These are phyloP conservation scores for Dryobota labecula DNA, from an alignment of 2,888 invertebrate species.

Conservation along the genomic window DNA sequence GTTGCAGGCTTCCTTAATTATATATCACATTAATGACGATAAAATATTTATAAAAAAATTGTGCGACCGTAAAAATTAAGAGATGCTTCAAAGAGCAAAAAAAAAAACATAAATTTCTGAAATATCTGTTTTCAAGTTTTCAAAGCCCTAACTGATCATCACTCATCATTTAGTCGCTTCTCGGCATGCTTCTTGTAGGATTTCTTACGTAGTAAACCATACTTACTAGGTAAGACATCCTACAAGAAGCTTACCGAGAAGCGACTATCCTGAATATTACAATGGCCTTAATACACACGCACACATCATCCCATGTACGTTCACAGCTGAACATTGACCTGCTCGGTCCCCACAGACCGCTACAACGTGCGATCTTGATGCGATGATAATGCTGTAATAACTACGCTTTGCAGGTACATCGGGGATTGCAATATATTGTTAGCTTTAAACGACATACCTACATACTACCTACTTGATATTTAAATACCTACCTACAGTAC, in stretches of 20 bases:
- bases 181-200: not conserved
- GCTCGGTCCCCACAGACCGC: conserved; percentile 34
- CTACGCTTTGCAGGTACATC: conserved; percentile 16
- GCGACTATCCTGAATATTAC: conserved; percentile 7
- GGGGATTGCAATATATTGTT: conserved; percentile 30
- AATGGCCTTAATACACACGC: conserved; percentile 11
- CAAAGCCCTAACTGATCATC: not conserved
- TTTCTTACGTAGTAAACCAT: not conserved
- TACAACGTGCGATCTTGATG: conserved; percentile 44
- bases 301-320: conserved; percentile 8
- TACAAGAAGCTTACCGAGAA: too few relatives aligned
- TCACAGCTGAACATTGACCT: conserved; percentile 32
- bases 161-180: not conserved
- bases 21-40: not conserved
- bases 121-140: not conserved
- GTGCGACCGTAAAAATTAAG: not conserved
- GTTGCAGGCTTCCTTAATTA: not conserved
- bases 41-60: not conserved
- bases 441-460: conserved; percentile 1
- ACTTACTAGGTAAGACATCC: too few relatives aligned
- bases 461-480: conserved; percentile 1
- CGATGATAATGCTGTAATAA: conserved; percentile 45
- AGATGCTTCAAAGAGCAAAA: not conserved
- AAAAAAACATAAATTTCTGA: not conserved
- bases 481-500: not conserved